Percentiles rank a stretch among this genome's conserved stretches.
phyloP scores from a whole-genome alignment of 92 coral and sea anemone genomes.

The Blastomussa wellsi region DNA sequence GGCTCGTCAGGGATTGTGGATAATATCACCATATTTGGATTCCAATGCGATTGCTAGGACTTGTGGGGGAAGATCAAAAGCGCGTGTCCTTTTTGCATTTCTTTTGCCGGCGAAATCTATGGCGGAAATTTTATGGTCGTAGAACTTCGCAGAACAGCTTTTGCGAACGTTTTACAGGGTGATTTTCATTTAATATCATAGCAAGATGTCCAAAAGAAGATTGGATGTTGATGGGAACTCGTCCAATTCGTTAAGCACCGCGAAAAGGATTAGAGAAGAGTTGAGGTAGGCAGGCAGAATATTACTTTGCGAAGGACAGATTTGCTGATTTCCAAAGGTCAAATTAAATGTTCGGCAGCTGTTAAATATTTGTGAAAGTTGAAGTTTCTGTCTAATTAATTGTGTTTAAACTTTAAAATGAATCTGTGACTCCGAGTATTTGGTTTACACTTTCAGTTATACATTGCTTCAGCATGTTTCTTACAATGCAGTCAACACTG shows the following conservation, averaged over 20 bases:
- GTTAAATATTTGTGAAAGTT: background rate
- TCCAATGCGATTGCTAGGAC: background rate
- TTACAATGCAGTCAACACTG: background rate
- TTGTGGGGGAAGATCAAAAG: conserved; percentile 6
- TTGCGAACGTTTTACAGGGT: background rate
- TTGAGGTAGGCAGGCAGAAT: conserved; percentile 60
- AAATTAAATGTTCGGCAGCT: conserved; percentile 1
- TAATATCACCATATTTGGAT: background rate
- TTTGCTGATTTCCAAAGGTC: background rate
- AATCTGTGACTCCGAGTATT: background rate
- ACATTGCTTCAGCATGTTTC: background rate
- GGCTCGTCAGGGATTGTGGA: background rate
- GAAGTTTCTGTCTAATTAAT: background rate
- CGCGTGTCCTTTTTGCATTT: conserved; percentile 18
- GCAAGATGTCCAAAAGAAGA: conserved; percentile 90
- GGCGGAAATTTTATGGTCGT: background rate
- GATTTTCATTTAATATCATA: conserved; percentile 2
- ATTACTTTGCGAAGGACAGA: background rate
- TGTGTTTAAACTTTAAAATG: background rate
- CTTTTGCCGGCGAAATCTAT: conserved; percentile 19
- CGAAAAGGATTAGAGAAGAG: conserved; percentile 86
- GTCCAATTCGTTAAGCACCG: conserved; percentile 59
- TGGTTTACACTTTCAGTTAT: background rate
- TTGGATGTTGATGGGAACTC: conserved; percentile 91
- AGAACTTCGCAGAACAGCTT: background rate